A percentile compares a stretch with the other conserved stretches of the same genome.
phyloP scores from a whole-genome alignment of 2,888 invertebrate genomes.

The Sphinx pinastri region DNA sequence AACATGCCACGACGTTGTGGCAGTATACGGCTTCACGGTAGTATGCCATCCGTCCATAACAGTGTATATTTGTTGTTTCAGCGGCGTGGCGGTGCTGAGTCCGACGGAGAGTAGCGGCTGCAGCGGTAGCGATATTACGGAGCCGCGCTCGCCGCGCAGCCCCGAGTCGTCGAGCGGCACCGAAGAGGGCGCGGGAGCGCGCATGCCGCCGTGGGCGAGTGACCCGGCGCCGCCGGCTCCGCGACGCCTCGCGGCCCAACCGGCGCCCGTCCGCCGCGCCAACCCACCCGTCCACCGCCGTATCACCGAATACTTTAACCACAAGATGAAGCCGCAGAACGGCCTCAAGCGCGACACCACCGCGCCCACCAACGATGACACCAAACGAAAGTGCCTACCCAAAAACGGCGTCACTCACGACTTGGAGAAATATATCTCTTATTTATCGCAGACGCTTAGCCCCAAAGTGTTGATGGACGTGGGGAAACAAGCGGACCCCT shows the following conservation, averaged over 20 bases:
- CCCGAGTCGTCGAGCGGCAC: slow-evolving; percentile 83
- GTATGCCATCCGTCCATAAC: slow-evolving; percentile 30
- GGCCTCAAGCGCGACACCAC: slow-evolving; percentile 75
- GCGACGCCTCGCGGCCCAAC: slow-evolving; percentile 73
- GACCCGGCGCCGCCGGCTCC: slow-evolving; percentile 77
- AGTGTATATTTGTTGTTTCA: slow-evolving; percentile 75
- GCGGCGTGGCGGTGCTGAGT: slow-evolving; percentile 93
- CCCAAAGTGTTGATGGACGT: slow-evolving; percentile 78
- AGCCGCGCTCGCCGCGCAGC: slow-evolving; percentile 93
- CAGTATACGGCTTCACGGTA: too few species aligned
- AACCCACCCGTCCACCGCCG: slow-evolving; percentile 86
- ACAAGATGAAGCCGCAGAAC: slow-evolving; percentile 90
- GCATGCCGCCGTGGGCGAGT: slow-evolving; percentile 81
- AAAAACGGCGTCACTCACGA: slow-evolving; percentile 78
- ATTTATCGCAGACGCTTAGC: slow-evolving; percentile 76
- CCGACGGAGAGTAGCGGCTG: slow-evolving; percentile 88
- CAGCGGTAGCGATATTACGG: slow-evolving; percentile 92
- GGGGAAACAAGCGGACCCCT: slow-evolving; percentile 62
- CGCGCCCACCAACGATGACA: slow-evolving; percentile 59
- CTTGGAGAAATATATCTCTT: slow-evolving; percentile 79
- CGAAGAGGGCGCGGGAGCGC: slow-evolving; percentile 78
- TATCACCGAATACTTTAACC: slow-evolving; percentile 93
- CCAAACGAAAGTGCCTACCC: slow-evolving; percentile 75
- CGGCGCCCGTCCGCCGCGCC: slow-evolving; percentile 64
- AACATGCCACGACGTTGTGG: too few species aligned